These are phyloP conservation scores for Rachycentron canadum DNA, from an alignment of 2,797 vertebrate species.

Conservation along the genomic window DNA sequence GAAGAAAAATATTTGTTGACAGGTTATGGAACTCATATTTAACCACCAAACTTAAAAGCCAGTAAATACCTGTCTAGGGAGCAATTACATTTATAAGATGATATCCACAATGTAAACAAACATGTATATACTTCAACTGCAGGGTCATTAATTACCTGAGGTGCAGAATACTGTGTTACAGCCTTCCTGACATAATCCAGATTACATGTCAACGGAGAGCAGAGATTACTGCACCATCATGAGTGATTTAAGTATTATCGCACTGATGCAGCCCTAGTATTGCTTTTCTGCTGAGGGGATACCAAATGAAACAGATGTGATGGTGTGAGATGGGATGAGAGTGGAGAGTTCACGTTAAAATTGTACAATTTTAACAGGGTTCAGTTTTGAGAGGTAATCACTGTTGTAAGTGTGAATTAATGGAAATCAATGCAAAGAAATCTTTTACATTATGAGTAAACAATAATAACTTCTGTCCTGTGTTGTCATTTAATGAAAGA, in stretches of 20 bases:
- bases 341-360: not conserved
- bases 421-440: not conserved
- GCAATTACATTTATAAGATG: slow-evolving; percentile 1
- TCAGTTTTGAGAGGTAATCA: not conserved
- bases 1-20: fast-evolving
- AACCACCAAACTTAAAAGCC: not conserved
- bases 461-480: not conserved
- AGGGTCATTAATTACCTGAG: slow-evolving; percentile 61
- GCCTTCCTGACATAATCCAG: slow-evolving; percentile 76
- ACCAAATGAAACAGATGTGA: slow-evolving; percentile 35
- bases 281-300: slow-evolving; percentile 25
- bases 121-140: not conserved
- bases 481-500: not conserved
- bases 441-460: not conserved
- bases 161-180: slow-evolving; percentile 55
- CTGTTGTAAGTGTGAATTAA: not conserved
- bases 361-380: not conserved
- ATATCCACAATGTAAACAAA: slow-evolving; percentile 22
- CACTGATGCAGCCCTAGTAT: slow-evolving; percentile 36
- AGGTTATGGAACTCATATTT: not conserved
- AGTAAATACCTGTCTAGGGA: not conserved
- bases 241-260: slow-evolving; percentile 72
- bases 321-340: slow-evolving; percentile 10
- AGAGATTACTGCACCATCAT: slow-evolving; percentile 71
- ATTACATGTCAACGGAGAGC: slow-evolving; percentile 73